Percentiles rank a stretch among this genome's conserved stretches.
phyloP scores from a whole-genome alignment of 2,113 vertebrate species.

The Oncorhynchus clarkii region DNA sequence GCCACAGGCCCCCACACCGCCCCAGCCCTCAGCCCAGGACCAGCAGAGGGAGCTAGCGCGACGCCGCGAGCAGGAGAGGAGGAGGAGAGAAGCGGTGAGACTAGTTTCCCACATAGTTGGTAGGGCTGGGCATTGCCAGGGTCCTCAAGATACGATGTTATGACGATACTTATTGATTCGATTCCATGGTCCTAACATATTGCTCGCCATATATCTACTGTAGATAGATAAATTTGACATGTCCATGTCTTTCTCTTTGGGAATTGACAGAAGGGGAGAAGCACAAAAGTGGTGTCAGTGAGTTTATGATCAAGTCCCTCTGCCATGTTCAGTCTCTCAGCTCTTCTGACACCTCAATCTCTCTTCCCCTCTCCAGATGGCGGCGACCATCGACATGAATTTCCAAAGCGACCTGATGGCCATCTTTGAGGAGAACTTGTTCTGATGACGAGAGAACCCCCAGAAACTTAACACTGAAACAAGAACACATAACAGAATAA shows the following conservation, averaged over 20 bases:
- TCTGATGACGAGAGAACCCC: slow-evolving; percentile 75
- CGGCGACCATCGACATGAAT: slow-evolving; percentile 97
- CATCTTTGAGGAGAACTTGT: slow-evolving; percentile 96
- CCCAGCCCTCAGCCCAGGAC: slow-evolving; percentile 81
- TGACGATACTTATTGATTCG: too few species aligned
- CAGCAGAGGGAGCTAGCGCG: slow-evolving; percentile 90
- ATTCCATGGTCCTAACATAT: too few species aligned
- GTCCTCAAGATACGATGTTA: too few species aligned
- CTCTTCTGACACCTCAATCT: not conserved
- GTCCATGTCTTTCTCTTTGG: too few species aligned
- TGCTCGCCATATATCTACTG: too few species aligned
- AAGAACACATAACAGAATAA: slow-evolving; percentile 37
- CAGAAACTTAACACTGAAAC: slow-evolving; percentile 60
- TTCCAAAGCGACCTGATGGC: slow-evolving; percentile 98
- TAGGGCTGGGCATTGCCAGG: too few species aligned
- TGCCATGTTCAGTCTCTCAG: not conserved
- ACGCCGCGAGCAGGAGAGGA: slow-evolving; percentile 89
- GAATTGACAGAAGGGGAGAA: not conserved
- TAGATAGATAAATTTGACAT: too few species aligned
- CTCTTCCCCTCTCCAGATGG: slow-evolving; percentile 77
- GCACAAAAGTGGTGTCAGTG: not conserved
- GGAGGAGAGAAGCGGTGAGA: slow-evolving; percentile 89
- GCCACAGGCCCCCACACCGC: slow-evolving; percentile 77
- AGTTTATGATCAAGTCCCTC: not conserved
- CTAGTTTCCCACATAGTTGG: not conserved